Percentiles rank a stretch among this genome's conserved stretches.
phyloP scores from a whole-genome alignment of 2,797 vertebrate species.

The Siniperca scherzeri region DNA sequence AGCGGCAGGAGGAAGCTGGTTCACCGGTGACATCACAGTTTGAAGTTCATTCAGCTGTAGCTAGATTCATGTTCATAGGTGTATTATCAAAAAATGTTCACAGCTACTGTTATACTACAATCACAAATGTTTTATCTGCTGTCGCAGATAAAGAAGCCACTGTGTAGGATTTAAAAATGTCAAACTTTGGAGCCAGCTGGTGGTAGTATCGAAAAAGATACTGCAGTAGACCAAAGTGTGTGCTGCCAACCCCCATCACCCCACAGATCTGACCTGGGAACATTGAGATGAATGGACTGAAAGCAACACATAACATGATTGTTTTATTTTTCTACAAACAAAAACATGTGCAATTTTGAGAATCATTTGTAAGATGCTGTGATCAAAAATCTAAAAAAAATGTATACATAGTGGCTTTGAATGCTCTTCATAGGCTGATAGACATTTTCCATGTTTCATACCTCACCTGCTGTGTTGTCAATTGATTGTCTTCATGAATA shows the following conservation, averaged over 20 bases:
- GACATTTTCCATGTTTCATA: not conserved
- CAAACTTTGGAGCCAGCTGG: not conserved
- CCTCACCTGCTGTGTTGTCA: too few relatives aligned
- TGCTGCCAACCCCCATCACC: too few relatives aligned
- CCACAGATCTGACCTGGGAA: not conserved
- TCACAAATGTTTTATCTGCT: not conserved
- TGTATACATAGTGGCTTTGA: not conserved
- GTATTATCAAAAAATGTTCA: not conserved
- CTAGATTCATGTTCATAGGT: not conserved
- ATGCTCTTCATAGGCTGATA: not conserved
- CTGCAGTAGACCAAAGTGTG: too few relatives aligned
- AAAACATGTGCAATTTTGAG: not conserved
- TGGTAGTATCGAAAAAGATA: not conserved
- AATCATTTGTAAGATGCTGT: not conserved
- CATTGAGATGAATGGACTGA: not conserved
- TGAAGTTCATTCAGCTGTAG: not conserved
- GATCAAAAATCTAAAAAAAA: too few relatives aligned
- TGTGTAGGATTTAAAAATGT: not conserved
- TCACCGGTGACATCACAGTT: conserved; percentile 44
- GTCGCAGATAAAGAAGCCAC: too few relatives aligned
- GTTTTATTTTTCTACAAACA: not conserved
- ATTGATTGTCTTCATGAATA: too few relatives aligned
- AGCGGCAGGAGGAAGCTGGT: conserved; percentile 79
- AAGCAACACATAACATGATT: not conserved
- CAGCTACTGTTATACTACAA: not conserved